These are phyloP conservation scores for Echinops telfairi DNA, from an alignment of 2,113 vertebrate genomes.

Conservation along the genomic window DNA sequence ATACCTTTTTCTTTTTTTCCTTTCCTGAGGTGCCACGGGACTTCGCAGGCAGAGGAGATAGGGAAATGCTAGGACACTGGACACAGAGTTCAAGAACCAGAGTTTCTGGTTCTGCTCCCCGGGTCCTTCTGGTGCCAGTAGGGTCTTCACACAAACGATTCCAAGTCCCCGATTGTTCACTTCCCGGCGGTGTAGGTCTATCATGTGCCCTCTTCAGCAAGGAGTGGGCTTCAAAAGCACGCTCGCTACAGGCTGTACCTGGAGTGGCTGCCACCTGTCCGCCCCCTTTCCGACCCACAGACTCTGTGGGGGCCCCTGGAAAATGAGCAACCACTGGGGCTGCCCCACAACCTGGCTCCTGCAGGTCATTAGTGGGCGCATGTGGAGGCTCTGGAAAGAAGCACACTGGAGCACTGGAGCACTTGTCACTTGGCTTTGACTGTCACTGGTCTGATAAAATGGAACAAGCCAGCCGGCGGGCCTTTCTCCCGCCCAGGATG, in stretches of 20 bases:
- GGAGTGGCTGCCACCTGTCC: not conserved
- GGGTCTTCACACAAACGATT: slow-evolving; percentile 44
- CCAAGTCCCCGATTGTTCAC: slow-evolving; percentile 44
- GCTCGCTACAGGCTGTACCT: not conserved
- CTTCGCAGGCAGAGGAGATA: slow-evolving; percentile 17
- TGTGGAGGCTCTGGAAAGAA: slow-evolving; percentile 2
- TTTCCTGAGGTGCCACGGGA: slow-evolving; percentile 10
- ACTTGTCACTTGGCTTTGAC: not conserved
- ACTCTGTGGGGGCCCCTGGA: slow-evolving; percentile 14
- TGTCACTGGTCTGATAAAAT: slow-evolving; percentile 39
- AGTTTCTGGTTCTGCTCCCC: slow-evolving; percentile 31
- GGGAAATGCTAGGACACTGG: slow-evolving; percentile 39
- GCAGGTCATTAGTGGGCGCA: not conserved
- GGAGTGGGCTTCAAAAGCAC: slow-evolving; percentile 27
- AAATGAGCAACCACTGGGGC: slow-evolving; percentile 23
- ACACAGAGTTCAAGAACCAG: not conserved
- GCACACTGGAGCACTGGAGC: slow-evolving; percentile 6
- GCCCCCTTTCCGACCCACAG: not conserved
- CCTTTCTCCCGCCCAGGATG: not conserved
- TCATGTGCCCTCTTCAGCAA: slow-evolving; percentile 30
- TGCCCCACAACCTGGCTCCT: not conserved
- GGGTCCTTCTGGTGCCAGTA: slow-evolving; percentile 50
- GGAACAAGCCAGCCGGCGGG: not conserved
- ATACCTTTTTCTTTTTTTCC: slow-evolving; percentile 22
- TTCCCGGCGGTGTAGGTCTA: not conserved